These are phyloP conservation scores for Epizoanthus fatuus DNA, from an alignment of 92 coral and sea anemone species.

Conservation along the genomic window DNA sequence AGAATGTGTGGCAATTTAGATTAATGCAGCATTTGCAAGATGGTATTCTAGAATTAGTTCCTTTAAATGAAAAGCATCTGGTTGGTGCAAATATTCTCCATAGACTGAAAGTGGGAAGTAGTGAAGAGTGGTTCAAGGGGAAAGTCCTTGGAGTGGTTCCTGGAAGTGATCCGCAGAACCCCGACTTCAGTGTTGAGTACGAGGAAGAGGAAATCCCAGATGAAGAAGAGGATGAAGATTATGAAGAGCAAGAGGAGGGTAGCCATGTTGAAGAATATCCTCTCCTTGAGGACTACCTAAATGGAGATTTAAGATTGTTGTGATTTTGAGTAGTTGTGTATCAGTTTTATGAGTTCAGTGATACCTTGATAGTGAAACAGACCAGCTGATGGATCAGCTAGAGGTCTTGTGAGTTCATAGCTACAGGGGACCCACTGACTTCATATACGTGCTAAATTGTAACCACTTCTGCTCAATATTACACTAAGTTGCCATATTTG, in stretches of 20 bases:
- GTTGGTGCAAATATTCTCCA: slow-evolving; percentile 14
- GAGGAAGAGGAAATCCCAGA: slow-evolving; percentile 7
- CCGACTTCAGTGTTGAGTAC: slow-evolving; percentile 24
- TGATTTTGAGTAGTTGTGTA: neutral
- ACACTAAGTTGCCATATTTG: too few species aligned
- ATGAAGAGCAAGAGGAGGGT: neutral
- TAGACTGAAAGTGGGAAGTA: neutral
- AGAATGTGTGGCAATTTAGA: neutral
- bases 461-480: too few species aligned
- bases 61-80: slow-evolving; percentile 6
- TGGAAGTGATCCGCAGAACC: slow-evolving; percentile 12
- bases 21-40: slow-evolving; percentile 27
- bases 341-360: slow-evolving; percentile 19
- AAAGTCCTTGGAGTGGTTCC: slow-evolving; percentile 4
- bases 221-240: slow-evolving; percentile 11
- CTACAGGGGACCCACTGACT: neutral
- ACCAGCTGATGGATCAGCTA: slow-evolving; percentile 38
- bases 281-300: slow-evolving; percentile 21
- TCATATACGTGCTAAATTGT: too few species aligned
- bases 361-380: slow-evolving; percentile 33
- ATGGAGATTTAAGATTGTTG: slow-evolving; percentile 24
- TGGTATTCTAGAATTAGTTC: slow-evolving; percentile 18
- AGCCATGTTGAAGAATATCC: slow-evolving; percentile 28
- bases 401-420: slow-evolving; percentile 45
- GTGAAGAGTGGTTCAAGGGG: slow-evolving; percentile 31